Conservation (phyloP, 2,113 vertebrate species). For the Upupa epops region DNA sequence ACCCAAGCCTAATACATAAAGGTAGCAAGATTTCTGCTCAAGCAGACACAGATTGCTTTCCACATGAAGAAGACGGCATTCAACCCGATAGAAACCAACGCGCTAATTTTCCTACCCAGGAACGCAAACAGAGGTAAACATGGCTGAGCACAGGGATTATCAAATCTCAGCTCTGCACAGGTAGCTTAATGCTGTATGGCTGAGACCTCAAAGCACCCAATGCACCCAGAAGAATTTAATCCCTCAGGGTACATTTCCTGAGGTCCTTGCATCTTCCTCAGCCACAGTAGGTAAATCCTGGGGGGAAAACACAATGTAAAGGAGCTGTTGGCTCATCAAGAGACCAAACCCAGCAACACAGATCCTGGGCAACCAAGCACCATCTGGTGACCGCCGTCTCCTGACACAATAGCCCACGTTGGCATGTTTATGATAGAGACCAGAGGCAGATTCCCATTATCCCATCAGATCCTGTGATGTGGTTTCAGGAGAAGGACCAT, state of each 20-base stretch:
- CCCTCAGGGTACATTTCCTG: neutral
- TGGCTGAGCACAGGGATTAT: neutral
- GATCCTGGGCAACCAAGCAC: conserved; percentile 60
- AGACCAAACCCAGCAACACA: conserved; percentile 17
- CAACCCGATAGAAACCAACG: neutral
- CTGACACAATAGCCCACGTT: conserved; percentile 54
- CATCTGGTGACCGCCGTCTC: conserved; percentile 63
- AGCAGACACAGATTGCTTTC: neutral
- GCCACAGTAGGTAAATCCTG: neutral
- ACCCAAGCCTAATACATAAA: neutral
- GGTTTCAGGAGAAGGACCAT: conserved; percentile 54
- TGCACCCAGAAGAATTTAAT: neutral
- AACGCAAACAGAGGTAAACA: neutral
- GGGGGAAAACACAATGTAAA: neutral
- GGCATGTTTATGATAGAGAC: conserved; percentile 70
- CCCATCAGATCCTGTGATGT: conserved; percentile 44
- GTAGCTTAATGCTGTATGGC: neutral
- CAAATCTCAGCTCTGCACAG: conserved; percentile 9
- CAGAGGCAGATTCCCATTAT: conserved; percentile 59
- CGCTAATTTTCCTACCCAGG: neutral
- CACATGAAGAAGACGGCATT: neutral
- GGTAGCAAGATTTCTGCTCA: neutral
- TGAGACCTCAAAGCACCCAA: neutral
- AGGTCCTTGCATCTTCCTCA: neutral
- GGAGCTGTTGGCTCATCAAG: neutral